Percentiles rank a stretch among this genome's conserved stretches.
phyloP scores from a whole-genome alignment of 2,113 vertebrate species.

The Artemisiospiza belli region DNA sequence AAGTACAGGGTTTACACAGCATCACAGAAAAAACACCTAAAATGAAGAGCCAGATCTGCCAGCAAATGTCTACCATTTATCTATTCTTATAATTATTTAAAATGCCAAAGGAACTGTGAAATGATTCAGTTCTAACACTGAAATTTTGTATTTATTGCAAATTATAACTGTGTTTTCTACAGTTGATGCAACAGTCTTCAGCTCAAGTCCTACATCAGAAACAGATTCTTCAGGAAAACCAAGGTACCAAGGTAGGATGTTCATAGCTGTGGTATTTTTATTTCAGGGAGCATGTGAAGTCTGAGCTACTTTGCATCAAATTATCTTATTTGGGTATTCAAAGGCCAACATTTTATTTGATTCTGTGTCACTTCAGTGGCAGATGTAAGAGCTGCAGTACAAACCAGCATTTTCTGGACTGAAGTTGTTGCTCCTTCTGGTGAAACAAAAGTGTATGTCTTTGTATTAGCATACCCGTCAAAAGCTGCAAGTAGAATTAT shows the following conservation, averaged over 20 bases:
- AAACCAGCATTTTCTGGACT: background rate
- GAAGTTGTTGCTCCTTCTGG: background rate
- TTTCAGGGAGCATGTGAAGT: background rate
- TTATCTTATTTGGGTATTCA: background rate
- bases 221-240: slow-evolving; percentile 88
- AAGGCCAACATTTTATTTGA: background rate
- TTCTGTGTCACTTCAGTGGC: background rate
- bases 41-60: background rate
- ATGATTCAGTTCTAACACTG: background rate
- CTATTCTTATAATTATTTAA: background rate
- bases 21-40: background rate
- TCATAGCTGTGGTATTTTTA: background rate
- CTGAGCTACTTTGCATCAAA: background rate
- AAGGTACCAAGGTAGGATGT: slow-evolving; percentile 85
- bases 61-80: background rate
- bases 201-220: slow-evolving; percentile 86
- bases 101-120: background rate
- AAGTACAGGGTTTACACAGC: background rate
- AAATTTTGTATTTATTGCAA: background rate
- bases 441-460: background rate
- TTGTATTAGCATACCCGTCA: background rate
- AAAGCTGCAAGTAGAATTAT: background rate
- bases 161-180: slow-evolving; percentile 9
- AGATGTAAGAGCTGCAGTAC: background rate
- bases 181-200: slow-evolving; percentile 88